Base-by-base conservation (phyloP, 2,797 vertebrate genomes). In the Myripristis jacobus region DNA sequence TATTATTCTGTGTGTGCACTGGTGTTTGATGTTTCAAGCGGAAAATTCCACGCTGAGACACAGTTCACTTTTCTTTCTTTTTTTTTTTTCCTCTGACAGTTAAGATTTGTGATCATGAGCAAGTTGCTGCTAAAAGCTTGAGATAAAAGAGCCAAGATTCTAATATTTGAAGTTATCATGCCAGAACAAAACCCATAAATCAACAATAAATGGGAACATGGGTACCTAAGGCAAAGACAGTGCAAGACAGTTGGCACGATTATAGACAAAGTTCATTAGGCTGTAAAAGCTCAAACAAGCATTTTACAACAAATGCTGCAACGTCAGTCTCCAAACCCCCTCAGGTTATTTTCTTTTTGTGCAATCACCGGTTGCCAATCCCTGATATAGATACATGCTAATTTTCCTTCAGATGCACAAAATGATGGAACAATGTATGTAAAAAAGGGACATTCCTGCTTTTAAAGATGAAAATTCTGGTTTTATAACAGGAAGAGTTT, bases 131-230 rank as follows among this genome's bases (percentile, higher is more conserved):
- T 10, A 76, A 75, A 61, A 4, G 3, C 11, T 29, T 63, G 8
- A 66, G 64, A 71, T n/a, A 7, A 59, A 67, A 72, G 41, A 64
- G 47, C 36, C 54, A 63, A 27, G 34, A 59, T n/a, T n/a, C 29
- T 70, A 58, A 25, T 77, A 82, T 78, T 57, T 72, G 36, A 77
- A 65, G 71, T 69, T 55, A 73, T 77, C 51, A 82, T 21, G 27
- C 36, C 50, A 24, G 57, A 44, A n/a, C 4, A 51, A 70, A 72
- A n/a, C 7, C 25, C 13, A 25, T 54, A 19, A 19, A 69, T 31
- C 48, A 74, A 58, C 27, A 58, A 41, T 2, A 29, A 51, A 43
- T 46, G 0, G 9, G 38, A 60, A 76, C 34, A 41, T 47, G 73
- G 55, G 34, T 57, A 73, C 60, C 25, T 11, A 64, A 47, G 50